Percentiles rank a stretch among this genome's conserved stretches.
phyloP scores from a whole-genome alignment of 2,113 vertebrate species.

The Tursiops truncatus region DNA sequence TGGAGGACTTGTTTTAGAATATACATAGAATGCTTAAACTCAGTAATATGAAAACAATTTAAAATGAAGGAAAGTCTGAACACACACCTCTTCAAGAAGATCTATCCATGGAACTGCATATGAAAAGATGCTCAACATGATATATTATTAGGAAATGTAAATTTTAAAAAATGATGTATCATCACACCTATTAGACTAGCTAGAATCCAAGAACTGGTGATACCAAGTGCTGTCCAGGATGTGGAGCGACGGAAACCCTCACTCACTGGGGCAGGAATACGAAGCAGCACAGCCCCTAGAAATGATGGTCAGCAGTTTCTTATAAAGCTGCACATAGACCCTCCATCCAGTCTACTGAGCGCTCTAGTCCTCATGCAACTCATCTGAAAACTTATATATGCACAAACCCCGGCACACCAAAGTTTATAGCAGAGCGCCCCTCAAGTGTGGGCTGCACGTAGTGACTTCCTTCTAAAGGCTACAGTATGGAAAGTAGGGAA shows the following conservation, averaged over 20 bases:
- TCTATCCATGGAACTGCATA: too few relatives aligned
- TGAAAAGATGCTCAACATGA: background rate
- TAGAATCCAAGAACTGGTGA: too few relatives aligned
- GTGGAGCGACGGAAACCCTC: too few relatives aligned
- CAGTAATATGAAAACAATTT: background rate
- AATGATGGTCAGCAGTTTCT: background rate
- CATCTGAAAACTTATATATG: background rate
- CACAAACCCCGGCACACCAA: background rate
- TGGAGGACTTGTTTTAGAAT: background rate
- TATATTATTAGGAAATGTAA: too few relatives aligned
- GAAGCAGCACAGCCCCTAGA: fast-evolving
- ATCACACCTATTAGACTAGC: too few relatives aligned
- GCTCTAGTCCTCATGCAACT: background rate
- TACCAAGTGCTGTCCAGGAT: too few relatives aligned
- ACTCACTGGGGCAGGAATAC: background rate
- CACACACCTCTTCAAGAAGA: background rate
- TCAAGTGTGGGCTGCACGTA: background rate
- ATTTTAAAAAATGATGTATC: too few relatives aligned
- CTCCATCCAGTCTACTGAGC: background rate
- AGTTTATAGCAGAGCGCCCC: background rate
- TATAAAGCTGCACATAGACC: background rate
- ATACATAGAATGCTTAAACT: background rate
- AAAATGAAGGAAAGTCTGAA: background rate
- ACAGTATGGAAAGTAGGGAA: too few relatives aligned
- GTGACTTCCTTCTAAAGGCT: background rate